Evolutionary conservation across 2,113 vertebrate species (phyloP).

Genomic region (Scomber scombrus): DNA sequence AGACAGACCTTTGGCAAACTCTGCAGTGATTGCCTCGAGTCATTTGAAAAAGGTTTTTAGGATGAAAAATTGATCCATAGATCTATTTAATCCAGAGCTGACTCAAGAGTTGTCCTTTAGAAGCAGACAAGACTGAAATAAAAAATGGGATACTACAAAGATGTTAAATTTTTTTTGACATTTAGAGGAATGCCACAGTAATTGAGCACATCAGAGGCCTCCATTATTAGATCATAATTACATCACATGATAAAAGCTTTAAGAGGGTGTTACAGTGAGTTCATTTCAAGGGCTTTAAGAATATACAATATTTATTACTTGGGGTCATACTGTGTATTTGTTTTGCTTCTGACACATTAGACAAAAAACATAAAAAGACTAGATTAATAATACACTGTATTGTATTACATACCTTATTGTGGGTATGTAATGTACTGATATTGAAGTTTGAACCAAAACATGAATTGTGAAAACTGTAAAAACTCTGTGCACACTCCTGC

Average conservation of each 20-base stretch:
- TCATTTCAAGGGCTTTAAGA: constrained; percentile 12
- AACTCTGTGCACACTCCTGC: neutral
- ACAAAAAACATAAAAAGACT: neutral
- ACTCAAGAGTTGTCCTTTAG: constrained; percentile 52
- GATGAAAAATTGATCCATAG: constrained; percentile 65
- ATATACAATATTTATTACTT: constrained; percentile 15
- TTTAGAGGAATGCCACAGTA: constrained; percentile 35
- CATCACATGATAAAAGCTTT: constrained; percentile 4
- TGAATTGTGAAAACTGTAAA: neutral
- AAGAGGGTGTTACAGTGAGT: neutral
- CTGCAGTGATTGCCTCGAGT: constrained; percentile 61
- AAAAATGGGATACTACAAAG: constrained; percentile 22
- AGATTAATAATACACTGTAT: constrained; percentile 13
- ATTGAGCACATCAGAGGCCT: constrained; percentile 39
- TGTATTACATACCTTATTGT: neutral
- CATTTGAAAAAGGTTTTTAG: constrained; percentile 55
- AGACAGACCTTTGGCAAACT: constrained; percentile 57
- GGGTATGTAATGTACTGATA: neutral
- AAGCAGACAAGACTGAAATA: constrained; percentile 47
- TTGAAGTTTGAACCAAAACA: neutral
- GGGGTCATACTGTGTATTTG: neutral
- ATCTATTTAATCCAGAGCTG: constrained; percentile 59
- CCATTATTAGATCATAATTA: constrained; percentile 23
- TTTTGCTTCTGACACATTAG: constrained; percentile 14
- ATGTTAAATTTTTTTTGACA: constrained; percentile 60